phyloP scores from a whole-genome alignment of 2,113 vertebrate genomes.

The Sander lucioperca region DNA sequence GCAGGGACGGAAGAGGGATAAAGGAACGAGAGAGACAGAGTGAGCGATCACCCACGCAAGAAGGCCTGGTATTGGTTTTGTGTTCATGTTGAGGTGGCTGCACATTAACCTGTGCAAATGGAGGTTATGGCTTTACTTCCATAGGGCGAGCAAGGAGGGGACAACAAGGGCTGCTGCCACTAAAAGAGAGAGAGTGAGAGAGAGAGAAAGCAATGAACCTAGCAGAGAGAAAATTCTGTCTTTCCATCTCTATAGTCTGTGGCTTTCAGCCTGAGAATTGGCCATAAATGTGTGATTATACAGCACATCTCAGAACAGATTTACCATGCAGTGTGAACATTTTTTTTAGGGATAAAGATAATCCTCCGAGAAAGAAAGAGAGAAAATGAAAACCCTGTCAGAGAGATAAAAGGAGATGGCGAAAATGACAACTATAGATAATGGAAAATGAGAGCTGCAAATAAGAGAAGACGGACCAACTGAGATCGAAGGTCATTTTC shows the following conservation, averaged over 20 bases:
- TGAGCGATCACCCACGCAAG: conserved; percentile 69
- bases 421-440: conserved; percentile 62
- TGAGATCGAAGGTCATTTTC: conserved; percentile 48
- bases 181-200: conserved; percentile 29
- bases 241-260: conserved; percentile 23
- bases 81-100: conserved; percentile 77
- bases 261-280: conserved; percentile 34
- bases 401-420: conserved; percentile 56
- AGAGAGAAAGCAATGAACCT: conserved; percentile 21
- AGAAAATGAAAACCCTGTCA: conserved; percentile 62
- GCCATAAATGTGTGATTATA: conserved; percentile 42
- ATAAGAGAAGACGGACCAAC: conserved; percentile 33
- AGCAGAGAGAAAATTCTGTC: conserved; percentile 33
- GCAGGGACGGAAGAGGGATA: conserved; percentile 40
- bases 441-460: conserved; percentile 61
- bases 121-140: conserved; percentile 77
- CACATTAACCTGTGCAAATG: conserved; percentile 86
- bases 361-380: conserved; percentile 46
- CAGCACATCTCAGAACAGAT: conserved; percentile 46
- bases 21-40: conserved; percentile 39
- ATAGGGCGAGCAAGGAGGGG: conserved; percentile 47
- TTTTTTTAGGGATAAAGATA: conserved; percentile 61
- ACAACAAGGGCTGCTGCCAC: conserved; percentile 64
- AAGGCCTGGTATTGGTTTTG: conserved; percentile 69
- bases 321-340: conserved; percentile 23